Percentiles rank a stretch among this genome's conserved stretches.
Conservation (phyloP, 2,113 vertebrate genomes). For the Corythornis cristatus region DNA sequence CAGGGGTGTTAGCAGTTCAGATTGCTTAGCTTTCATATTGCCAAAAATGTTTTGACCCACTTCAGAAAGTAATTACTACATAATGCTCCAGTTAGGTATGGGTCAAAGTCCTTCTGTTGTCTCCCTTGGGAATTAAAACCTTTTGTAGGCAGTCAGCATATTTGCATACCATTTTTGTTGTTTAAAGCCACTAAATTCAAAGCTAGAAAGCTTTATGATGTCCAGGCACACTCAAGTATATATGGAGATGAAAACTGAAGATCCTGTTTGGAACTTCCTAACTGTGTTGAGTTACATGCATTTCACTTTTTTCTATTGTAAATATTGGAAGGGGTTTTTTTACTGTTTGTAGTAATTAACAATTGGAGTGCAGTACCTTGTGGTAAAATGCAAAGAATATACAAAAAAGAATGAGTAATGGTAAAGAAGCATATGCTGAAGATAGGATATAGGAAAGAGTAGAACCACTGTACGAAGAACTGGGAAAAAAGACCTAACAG, state of each 20-base stretch:
- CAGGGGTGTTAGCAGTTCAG: not conserved
- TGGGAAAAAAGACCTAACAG: not conserved
- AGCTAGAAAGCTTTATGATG: not conserved
- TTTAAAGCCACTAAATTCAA: not conserved
- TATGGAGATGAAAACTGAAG: not conserved
- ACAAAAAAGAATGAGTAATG: not conserved
- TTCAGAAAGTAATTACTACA: not conserved
- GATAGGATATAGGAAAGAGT: not conserved
- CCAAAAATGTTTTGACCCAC: not conserved
- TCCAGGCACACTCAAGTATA: not conserved
- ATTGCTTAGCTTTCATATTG: not conserved
- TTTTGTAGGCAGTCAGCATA: not conserved
- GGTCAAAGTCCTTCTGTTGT: not conserved
- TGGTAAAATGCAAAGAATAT: not conserved
- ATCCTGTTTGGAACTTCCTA: not conserved
- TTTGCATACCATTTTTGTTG: not conserved
- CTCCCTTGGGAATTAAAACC: not conserved
- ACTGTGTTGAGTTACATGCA: not conserved
- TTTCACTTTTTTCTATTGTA: not conserved
- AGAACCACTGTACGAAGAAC: not conserved
- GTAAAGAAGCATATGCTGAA: not conserved
- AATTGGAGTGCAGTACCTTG: too few relatives aligned
- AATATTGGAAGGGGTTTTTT: not conserved
- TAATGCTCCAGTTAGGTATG: not conserved
- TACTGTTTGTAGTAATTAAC: not conserved